Evolutionary conservation across 2,888 invertebrate genomes (phyloP).

Genomic region (Sericinus montela): DNA sequence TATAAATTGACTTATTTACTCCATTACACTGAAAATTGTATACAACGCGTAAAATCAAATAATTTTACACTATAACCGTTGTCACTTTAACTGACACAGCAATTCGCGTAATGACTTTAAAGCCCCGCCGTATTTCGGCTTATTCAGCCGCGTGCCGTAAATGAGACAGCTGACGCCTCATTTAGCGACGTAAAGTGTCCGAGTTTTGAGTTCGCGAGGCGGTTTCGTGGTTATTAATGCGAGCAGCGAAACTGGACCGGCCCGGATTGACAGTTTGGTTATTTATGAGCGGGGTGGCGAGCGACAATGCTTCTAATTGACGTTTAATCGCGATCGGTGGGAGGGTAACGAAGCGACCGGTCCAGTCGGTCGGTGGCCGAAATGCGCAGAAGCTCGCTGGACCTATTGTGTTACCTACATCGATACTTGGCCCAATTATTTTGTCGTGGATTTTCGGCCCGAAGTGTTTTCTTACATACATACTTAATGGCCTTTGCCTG

Average conservation of each 20-base stretch:
- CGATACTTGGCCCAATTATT: conserved; percentile 4
- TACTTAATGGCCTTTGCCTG: too few species aligned
- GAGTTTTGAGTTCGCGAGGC: conserved; percentile 22
- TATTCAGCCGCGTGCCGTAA: conserved; percentile 17
- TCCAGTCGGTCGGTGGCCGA: conserved; percentile 28
- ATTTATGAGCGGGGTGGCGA: conserved; percentile 51
- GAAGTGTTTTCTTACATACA: too few species aligned
- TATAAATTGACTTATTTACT: not conserved
- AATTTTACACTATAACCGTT: not conserved
- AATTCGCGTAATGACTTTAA: conserved; percentile 1
- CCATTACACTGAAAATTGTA: not conserved
- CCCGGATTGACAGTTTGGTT: conserved; percentile 45
- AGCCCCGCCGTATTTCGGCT: not conserved
- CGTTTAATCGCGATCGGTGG: conserved; percentile 59
- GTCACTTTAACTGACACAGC: not conserved
- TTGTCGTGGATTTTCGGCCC: not conserved
- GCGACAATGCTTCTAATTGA: conserved; percentile 71
- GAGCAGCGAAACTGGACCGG: conserved; percentile 37
- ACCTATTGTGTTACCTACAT: conserved; percentile 7
- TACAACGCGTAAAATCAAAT: conserved; percentile 6
- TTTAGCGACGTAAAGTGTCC: conserved; percentile 22
- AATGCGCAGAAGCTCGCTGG: not conserved
- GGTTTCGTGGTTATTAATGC: conserved; percentile 39
- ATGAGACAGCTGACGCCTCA: conserved; percentile 30
- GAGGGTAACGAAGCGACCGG: conserved; percentile 50